A percentile compares a stretch with the other conserved stretches of the same genome.
Conservation (phyloP, 2,113 vertebrate genomes). For the Alaudala cheleensis region DNA sequence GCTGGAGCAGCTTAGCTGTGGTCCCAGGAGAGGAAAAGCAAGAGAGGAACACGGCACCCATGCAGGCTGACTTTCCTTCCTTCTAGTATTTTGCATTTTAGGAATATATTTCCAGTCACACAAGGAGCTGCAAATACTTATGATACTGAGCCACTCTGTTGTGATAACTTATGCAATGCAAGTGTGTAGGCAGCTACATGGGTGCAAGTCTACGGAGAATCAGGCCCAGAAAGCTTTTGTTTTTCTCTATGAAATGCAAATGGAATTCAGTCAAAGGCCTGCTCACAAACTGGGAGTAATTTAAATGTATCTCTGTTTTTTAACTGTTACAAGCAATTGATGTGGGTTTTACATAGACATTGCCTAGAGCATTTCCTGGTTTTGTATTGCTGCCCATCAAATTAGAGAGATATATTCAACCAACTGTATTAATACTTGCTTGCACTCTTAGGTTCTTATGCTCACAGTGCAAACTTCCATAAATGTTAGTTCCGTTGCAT, state of each 20-base stretch:
- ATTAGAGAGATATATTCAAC: neutral
- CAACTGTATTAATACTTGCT: neutral
- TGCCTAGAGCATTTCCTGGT: neutral
- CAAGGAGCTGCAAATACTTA: neutral
- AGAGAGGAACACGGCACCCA: rapidly evolving
- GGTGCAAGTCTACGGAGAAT: neutral
- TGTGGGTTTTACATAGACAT: neutral
- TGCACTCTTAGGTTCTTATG: neutral
- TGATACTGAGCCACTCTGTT: neutral
- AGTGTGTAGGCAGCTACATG: neutral
- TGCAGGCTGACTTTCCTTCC: neutral
- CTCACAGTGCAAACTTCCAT: neutral
- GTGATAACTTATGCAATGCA: neutral
- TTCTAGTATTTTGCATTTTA: neutral
- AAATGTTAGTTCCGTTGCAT: neutral
- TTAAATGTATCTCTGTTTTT: neutral
- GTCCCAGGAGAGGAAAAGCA: neutral
- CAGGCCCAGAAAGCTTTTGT: neutral
- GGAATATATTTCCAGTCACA: neutral
- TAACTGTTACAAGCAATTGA: neutral
- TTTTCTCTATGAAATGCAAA: constrained; percentile 8
- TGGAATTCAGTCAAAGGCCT: neutral
- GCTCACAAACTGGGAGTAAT: neutral
- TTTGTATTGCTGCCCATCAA: neutral
- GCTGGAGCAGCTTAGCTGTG: neutral